Evolutionary conservation across 2,113 vertebrate species (phyloP).

Genomic region (Caretta caretta): DNA sequence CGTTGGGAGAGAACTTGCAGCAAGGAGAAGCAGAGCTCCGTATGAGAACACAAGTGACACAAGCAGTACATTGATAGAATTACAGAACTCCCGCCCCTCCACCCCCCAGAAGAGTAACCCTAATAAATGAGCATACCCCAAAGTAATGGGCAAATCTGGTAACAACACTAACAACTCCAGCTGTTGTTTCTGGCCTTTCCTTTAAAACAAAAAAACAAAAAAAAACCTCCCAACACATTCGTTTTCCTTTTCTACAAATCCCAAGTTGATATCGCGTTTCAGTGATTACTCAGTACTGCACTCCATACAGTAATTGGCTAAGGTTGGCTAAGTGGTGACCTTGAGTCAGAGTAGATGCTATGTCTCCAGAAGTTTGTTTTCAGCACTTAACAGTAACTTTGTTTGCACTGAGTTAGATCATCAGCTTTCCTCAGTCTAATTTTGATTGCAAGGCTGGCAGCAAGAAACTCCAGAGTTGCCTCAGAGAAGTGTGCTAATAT

Average conservation of each 20-base stretch:
- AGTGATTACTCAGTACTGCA: rapidly evolving
- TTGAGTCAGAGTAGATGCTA: not conserved
- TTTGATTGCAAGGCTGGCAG: not conserved
- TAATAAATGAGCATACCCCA: too few relatives aligned
- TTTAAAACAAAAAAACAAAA: not conserved
- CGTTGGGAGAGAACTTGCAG: too few relatives aligned
- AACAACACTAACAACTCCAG: not conserved
- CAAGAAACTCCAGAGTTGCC: not conserved
- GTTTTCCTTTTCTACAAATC: not conserved
- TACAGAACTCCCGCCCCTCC: too few relatives aligned
- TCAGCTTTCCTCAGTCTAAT: not conserved
- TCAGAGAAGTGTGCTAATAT: not conserved
- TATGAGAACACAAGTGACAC: too few relatives aligned
- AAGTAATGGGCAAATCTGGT: too few relatives aligned
- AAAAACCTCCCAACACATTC: not conserved
- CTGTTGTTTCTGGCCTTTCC: not conserved
- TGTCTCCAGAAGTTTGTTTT: not conserved
- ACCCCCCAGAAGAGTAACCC: too few relatives aligned
- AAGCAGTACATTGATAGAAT: too few relatives aligned
- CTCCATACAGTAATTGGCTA: not conserved
- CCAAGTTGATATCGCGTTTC: not conserved
- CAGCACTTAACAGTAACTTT: not conserved
- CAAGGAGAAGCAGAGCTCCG: too few relatives aligned
- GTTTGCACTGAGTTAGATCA: constrained; percentile 9
- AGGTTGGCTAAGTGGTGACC: not conserved